These are phyloP conservation scores for Strix occidentalis DNA, from an alignment of 2,797 vertebrate species.

Conservation along the genomic window DNA sequence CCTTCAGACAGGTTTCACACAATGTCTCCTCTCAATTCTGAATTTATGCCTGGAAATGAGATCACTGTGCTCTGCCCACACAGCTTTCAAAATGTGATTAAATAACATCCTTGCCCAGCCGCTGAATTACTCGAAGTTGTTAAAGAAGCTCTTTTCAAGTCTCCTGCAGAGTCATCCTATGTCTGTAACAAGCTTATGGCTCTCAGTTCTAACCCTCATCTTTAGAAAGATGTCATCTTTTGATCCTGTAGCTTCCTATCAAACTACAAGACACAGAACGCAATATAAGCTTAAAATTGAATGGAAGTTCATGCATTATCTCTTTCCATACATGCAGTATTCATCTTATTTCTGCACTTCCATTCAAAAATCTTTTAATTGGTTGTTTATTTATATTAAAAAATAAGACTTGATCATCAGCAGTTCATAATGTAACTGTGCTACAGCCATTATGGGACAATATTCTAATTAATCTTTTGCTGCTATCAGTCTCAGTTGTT, in stretches of 20 bases:
- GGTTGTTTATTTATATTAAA: background rate
- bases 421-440: background rate
- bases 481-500: background rate
- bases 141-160: background rate
- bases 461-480: background rate
- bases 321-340: background rate
- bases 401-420: background rate
- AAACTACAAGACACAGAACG: background rate
- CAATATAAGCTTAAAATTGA: background rate
- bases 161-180: background rate
- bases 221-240: background rate
- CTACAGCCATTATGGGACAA: background rate
- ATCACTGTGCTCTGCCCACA: background rate
- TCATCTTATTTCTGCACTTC: background rate
- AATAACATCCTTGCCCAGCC: background rate
- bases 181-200: background rate
- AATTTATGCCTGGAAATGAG: background rate
- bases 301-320: background rate
- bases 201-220: background rate
- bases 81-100: conserved; percentile 30
- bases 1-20: background rate
- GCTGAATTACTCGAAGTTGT: background rate
- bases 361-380: background rate
- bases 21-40: background rate
- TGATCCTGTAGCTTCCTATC: background rate